Base-by-base conservation (phyloP, 1,140 invertebrate genomes). In the Coboldia fuscipes region DNA sequence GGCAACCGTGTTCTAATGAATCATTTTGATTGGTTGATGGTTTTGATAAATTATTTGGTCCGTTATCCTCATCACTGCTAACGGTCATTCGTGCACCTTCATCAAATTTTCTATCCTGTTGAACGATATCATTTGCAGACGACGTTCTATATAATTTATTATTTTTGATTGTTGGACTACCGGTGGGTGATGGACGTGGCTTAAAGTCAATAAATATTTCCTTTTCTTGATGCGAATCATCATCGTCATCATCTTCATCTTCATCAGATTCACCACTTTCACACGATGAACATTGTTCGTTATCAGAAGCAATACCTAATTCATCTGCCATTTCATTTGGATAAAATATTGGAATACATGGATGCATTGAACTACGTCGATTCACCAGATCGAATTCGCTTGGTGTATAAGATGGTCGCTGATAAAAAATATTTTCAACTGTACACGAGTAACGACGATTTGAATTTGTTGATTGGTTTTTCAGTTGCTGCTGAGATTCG, bases 151-250 rank as follows among this genome's bases (percentile, higher is more conserved):
- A 67, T 22, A 82, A 50, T 43, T 68, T 66, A 47, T 62, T 62
- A 44, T 57, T 41, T 30, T 60, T 55, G 51, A 41, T 44, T 58
- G 44, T 65, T 59, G 30, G 65, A 66, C 43, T 69, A 55, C 34
- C 68, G 61, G 48, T 72, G 57, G 62, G 59, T 5, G 63, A 64
- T 2, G 75, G 61, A 29, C 75, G 69, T 9, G 78, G 78, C 54
- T 85, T 79, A 48, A 83, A 85, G 51, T 83, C 76, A 40, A 85
- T 84, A 30, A 85, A 71, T 36, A 85, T 84, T 57, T 85, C 81
- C 45, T 73, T 67, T 48, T 76, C 73, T 41, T 78, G 70, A 30
- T 62, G 9, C 15, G 13, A 15, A 4, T 33, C 17, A n/a, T 7
- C 34, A n/a, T 47, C 44, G 9, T 43, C 38, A 3, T 43, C 42